Conservation (phyloP, 2,797 vertebrate genomes). For the Gorsachius magnificus region DNA sequence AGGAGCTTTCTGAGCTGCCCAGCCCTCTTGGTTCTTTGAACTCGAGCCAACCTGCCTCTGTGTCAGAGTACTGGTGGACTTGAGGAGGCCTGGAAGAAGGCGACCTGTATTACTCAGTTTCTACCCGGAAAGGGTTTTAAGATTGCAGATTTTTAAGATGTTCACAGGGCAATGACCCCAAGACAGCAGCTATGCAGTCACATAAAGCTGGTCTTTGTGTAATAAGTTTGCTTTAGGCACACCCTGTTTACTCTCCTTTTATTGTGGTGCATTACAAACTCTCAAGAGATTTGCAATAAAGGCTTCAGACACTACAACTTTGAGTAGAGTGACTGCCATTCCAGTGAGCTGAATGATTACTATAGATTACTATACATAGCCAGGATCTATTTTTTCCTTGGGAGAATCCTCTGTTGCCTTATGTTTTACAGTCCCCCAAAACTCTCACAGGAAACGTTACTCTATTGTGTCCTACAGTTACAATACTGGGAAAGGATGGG, state of each 20-base stretch:
- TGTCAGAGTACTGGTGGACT: neutral
- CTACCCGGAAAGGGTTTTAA: neutral
- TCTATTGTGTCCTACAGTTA: conserved; percentile 70
- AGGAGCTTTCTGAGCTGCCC: neutral
- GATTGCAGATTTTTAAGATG: neutral
- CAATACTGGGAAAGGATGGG: conserved; percentile 77
- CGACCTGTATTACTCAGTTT: neutral
- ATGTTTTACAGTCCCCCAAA: neutral
- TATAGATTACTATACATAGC: neutral
- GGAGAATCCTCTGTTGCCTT: conserved; percentile 54
- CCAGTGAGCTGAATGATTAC: neutral
- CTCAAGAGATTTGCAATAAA: neutral
- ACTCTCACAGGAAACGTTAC: conserved; percentile 65
- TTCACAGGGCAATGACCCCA: neutral
- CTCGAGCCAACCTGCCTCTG: neutral
- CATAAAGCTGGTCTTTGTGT: neutral
- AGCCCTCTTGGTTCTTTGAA: neutral
- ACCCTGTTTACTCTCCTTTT: neutral
- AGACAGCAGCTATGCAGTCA: neutral
- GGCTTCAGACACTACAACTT: neutral
- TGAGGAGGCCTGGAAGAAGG: neutral
- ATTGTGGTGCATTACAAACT: neutral
- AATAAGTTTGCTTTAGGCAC: neutral
- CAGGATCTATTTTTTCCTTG: conserved; percentile 44
- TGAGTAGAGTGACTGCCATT: neutral